Conservation (phyloP, 92 coral and sea anemone genomes). For the Bergia puertoricense region DNA sequence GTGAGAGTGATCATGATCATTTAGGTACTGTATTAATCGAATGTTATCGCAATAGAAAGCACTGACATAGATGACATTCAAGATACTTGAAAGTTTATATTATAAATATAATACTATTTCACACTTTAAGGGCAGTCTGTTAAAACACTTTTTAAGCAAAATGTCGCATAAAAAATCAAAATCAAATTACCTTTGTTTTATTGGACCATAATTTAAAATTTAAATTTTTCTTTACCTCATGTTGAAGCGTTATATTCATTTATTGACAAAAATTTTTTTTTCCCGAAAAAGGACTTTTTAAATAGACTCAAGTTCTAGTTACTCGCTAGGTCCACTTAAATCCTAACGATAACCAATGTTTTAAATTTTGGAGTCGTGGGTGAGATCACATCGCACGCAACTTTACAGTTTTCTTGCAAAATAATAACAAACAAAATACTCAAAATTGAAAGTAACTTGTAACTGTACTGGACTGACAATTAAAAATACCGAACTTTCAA, state of each 20-base stretch:
- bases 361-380: neutral
- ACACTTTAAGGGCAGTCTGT: neutral
- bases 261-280: neutral
- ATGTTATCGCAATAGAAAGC: neutral
- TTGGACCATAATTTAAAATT: neutral
- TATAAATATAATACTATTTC: too few relatives aligned
- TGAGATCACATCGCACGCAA: neutral
- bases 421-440: neutral
- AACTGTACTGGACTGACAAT: neutral
- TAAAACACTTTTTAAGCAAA: neutral
- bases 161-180: too few relatives aligned
- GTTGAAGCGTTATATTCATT: neutral
- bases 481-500: neutral
- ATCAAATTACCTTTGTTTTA: too few relatives aligned
- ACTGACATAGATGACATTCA: neutral
- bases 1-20: too few relatives aligned
- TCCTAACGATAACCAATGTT: neutral
- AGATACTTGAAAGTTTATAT: neutral
- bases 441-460: too few relatives aligned
- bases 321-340: neutral
- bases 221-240: neutral
- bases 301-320: neutral
- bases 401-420: neutral
- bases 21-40: neutral
- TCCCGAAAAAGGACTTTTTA: neutral